Evolutionary conservation across 2,113 vertebrate genomes (phyloP).

Genomic region (Mastomys natalensis): DNA sequence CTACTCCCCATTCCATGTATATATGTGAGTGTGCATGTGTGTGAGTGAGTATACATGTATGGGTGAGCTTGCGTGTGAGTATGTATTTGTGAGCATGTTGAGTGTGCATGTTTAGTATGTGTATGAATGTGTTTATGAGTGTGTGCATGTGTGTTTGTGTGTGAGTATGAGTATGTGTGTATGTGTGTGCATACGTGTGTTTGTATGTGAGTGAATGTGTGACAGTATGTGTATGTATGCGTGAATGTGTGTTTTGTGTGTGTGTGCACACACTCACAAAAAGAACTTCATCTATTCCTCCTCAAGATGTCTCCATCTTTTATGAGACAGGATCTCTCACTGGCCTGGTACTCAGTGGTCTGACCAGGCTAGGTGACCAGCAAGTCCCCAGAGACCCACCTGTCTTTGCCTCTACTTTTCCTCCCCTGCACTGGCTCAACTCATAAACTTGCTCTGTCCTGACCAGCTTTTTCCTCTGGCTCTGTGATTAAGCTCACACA

Average conservation of each 20-base stretch:
- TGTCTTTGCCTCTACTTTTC: neutral
- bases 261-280: too few species aligned
- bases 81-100: neutral
- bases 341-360: neutral
- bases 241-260: neutral
- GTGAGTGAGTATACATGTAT: neutral
- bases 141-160: neutral
- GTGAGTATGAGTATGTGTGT: neutral
- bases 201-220: neutral
- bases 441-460: too few species aligned
- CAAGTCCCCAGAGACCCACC: neutral
- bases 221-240: neutral
- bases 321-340: neutral
- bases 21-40: neutral
- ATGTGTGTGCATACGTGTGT: neutral
- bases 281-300: neutral
- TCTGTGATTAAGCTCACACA: neutral
- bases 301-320: neutral
- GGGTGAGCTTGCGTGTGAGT: neutral
- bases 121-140: neutral
- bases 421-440: too few species aligned
- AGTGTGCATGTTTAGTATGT: neutral
- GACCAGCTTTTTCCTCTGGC: neutral
- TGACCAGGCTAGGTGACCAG: neutral
- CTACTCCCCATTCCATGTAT: neutral